Evolutionary conservation across 2,888 invertebrate genomes (phyloP).

Genomic region (Nephrotoma guestfalica): DNA sequence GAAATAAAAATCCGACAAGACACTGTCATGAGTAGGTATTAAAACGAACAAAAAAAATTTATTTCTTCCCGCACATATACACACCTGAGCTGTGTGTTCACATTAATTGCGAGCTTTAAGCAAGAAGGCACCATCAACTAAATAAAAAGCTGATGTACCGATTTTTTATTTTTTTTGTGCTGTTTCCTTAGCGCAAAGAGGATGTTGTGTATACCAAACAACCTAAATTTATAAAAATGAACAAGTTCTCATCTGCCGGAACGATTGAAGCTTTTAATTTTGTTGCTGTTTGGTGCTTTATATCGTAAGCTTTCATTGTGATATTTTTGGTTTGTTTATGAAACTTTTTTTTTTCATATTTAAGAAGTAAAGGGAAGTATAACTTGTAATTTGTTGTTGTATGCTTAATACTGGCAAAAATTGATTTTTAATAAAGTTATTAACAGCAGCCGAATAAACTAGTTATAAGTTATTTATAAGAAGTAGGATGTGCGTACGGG

Average conservation of each 20-base stretch:
- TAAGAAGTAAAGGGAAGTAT: neutral
- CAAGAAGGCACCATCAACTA: neutral
- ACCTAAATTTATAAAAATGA: neutral
- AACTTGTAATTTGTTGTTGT: neutral
- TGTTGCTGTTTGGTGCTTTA: neutral
- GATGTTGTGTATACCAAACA: neutral
- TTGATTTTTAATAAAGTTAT: neutral
- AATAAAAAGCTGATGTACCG: neutral
- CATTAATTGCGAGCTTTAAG: neutral
- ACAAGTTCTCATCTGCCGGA: neutral
- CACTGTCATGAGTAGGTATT: neutral
- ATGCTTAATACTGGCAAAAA: neutral
- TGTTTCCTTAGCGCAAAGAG: neutral
- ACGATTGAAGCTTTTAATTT: neutral
- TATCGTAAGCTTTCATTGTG: neutral
- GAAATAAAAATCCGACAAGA: neutral
- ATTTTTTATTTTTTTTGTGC: neutral
- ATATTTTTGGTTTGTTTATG: neutral
- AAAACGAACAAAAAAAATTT: neutral
- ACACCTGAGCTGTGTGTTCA: neutral
- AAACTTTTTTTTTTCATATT: neutral
- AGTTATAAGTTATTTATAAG: neutral
- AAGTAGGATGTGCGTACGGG: neutral
- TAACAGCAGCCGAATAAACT: neutral
- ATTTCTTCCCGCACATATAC: neutral